Evolutionary conservation across 2,888 invertebrate genomes (phyloP).

Genomic region (Luperina testacea): DNA sequence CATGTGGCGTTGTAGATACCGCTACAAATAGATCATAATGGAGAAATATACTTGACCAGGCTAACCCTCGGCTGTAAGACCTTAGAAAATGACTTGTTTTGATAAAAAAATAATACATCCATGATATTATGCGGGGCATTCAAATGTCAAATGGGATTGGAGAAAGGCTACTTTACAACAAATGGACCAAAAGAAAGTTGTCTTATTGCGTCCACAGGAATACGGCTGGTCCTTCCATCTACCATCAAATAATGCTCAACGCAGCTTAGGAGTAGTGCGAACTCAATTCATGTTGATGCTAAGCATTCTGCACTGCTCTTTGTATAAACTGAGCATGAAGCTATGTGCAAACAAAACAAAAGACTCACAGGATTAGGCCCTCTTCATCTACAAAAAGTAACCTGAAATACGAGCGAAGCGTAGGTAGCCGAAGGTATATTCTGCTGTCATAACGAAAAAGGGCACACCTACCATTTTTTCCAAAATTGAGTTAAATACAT

Average conservation of each 20-base stretch:
- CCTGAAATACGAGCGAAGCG: constrained; percentile 19
- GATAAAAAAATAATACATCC: neutral
- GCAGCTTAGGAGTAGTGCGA: neutral
- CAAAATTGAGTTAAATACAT: too few relatives aligned
- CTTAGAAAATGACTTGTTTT: neutral
- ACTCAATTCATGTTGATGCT: constrained; percentile 8
- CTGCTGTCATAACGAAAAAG: too few relatives aligned
- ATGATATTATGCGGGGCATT: neutral
- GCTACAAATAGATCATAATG: neutral
- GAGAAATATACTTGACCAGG: neutral
- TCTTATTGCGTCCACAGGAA: neutral
- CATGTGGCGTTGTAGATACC: too few relatives aligned
- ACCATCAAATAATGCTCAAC: neutral
- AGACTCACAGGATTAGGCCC: neutral
- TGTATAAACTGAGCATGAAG: constrained; percentile 31
- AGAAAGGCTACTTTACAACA: neutral
- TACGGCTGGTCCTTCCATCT: neutral
- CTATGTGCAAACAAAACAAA: constrained; percentile 39
- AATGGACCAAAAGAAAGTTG: neutral
- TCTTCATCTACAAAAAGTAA: constrained; percentile 12
- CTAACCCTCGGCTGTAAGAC: neutral
- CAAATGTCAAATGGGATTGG: neutral
- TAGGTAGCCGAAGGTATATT: too few relatives aligned
- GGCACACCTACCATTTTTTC: too few relatives aligned
- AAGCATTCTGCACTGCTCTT: constrained; percentile 1